A percentile compares a stretch with the other conserved stretches of the same genome.
phyloP scores from a whole-genome alignment of 1,140 invertebrate genomes.

The Caenorhabditis elegans region WBcel235 BX284602.5:11367001-11367500 shows the following conservation, averaged over 20 bases:
- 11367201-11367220: no score
- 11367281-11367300: conserved; percentile 52
- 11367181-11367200: no score
- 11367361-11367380: conserved; percentile 98
- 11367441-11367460: conserved; percentile 85
- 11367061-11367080: background rate
- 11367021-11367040: conserved; percentile 39
- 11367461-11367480: conserved; percentile 48
- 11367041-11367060: background rate
- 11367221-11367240: background rate
- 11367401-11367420: conserved; percentile 94
- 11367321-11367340: background rate
- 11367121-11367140: no score
- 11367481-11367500: conserved; percentile 77
- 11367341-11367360: conserved; percentile 70
- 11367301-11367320: conserved; percentile 57
- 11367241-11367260: conserved; percentile 59
- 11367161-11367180: no score
- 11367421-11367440: conserved; percentile 96
- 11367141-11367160: no score
- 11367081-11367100: background rate
- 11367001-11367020: conserved; percentile 62
- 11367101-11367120: background rate
- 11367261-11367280: conserved; percentile 62
- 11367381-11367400: conserved; percentile 95